Conservation (phyloP, 2,797 vertebrate genomes). For the Sebastiscus tertius region DNA sequence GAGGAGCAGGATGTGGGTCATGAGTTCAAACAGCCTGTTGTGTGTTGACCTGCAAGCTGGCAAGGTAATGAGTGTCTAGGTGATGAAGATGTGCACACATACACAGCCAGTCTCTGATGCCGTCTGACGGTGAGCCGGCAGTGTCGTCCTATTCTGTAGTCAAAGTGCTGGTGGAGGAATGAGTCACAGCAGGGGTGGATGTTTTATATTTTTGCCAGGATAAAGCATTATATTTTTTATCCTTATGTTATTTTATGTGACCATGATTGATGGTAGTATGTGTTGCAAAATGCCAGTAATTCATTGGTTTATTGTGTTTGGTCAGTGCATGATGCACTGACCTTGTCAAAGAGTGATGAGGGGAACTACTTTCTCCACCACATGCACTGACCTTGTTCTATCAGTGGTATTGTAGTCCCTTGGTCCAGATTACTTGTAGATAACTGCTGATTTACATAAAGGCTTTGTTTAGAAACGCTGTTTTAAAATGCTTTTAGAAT, state of each 20-base stretch:
- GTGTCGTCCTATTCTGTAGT: constrained; percentile 43
- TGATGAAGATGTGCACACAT: constrained; percentile 61
- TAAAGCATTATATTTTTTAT: not conserved
- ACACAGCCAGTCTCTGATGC: constrained; percentile 46
- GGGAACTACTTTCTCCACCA: constrained; percentile 36
- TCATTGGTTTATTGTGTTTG: constrained; percentile 22
- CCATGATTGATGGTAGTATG: not conserved
- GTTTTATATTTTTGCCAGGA: constrained; percentile 3
- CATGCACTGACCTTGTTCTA: constrained; percentile 69
- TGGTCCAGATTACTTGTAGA: constrained; percentile 72
- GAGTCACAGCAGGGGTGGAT: constrained; percentile 10
- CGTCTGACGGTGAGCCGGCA: constrained; percentile 64
- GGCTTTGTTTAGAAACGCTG: constrained; percentile 65
- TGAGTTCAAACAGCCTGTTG: constrained; percentile 55
- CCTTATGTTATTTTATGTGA: constrained; percentile 15
- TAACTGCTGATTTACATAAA: constrained; percentile 73
- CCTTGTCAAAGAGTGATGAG: constrained; percentile 71
- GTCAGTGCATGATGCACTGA: constrained; percentile 48
- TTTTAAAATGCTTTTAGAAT: constrained; percentile 71
- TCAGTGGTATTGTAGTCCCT: constrained; percentile 52
- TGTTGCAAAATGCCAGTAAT: constrained; percentile 29
- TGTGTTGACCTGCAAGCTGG: constrained; percentile 51
- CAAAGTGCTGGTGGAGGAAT: not conserved
- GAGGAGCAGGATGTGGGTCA: constrained; percentile 60
- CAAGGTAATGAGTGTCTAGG: constrained; percentile 51